phyloP scores from a whole-genome alignment of 2,797 vertebrate genomes.

The Crenichthys baileyi region DNA sequence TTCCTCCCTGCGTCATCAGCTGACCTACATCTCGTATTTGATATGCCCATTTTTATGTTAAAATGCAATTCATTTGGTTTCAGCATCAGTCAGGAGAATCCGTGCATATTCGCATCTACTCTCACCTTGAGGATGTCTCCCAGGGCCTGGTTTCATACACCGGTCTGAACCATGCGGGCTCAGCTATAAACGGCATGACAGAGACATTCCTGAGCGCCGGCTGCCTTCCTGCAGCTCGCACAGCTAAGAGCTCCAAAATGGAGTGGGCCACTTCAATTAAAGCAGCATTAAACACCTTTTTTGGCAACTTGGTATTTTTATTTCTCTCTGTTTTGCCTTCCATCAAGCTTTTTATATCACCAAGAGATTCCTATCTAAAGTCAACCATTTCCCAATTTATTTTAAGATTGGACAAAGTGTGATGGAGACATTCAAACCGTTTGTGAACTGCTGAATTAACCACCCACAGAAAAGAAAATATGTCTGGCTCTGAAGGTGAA shows the following conservation, averaged over 20 bases:
- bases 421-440: constrained; percentile 37
- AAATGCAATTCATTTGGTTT: constrained; percentile 53
- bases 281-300: constrained; percentile 46
- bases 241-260: constrained; percentile 56
- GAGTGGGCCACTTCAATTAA: constrained; percentile 52
- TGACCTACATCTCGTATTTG: constrained; percentile 74
- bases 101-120: constrained; percentile 45
- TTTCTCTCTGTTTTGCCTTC: constrained; percentile 7
- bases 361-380: constrained; percentile 15
- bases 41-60: constrained; percentile 49
- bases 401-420: constrained; percentile 29
- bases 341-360: constrained; percentile 6
- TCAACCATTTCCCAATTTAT: constrained; percentile 14
- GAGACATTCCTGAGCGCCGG: constrained; percentile 58
- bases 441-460: constrained; percentile 39
- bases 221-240: constrained; percentile 57
- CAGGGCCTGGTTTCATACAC: constrained; percentile 51
- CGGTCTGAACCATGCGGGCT: constrained; percentile 49
- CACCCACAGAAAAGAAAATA: constrained; percentile 34
- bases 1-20: constrained; percentile 55
- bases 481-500: constrained; percentile 23
- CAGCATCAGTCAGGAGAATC: constrained; percentile 33
- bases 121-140: constrained; percentile 49
- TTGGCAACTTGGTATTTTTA: constrained; percentile 19
- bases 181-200: constrained; percentile 50